Conservation (phyloP, 2,113 vertebrate genomes). For the Misgurnus mizolepis region DNA sequence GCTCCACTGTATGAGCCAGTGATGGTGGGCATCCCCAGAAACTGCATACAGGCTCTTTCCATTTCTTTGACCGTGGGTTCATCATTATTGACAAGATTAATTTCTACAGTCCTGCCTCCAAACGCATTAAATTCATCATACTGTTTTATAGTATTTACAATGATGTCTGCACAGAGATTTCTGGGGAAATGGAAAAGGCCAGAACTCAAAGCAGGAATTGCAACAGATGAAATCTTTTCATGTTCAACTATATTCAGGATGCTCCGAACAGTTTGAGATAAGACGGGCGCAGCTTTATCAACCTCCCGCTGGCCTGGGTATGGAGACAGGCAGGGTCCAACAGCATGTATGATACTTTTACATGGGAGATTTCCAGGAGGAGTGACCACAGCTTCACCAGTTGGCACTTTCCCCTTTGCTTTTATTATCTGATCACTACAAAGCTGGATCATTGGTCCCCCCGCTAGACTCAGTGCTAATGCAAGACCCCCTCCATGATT, state of each 20-base stretch:
- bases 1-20: slow-evolving; percentile 29
- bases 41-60: slow-evolving; percentile 64
- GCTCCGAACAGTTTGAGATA: slow-evolving; percentile 53
- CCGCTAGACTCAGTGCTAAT: slow-evolving; percentile 70
- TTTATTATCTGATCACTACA: slow-evolving; percentile 52
- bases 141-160: slow-evolving; percentile 69
- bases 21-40: slow-evolving; percentile 34
- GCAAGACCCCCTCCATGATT: slow-evolving; percentile 78
- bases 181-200: slow-evolving; percentile 83
- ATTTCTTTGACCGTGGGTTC: slow-evolving; percentile 78
- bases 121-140: background rate
- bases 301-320: fast-evolving
- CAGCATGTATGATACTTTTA: slow-evolving; percentile 80
- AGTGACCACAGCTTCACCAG: slow-evolving; percentile 65
- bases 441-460: slow-evolving; percentile 73
- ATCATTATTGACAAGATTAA: slow-evolving; percentile 81
- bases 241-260: slow-evolving; percentile 58
- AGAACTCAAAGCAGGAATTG: slow-evolving; percentile 90
- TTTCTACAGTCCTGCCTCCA: slow-evolving; percentile 55
- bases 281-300: fast-evolving
- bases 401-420: fast-evolving
- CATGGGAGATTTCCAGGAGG: slow-evolving; percentile 74
- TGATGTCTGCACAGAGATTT: slow-evolving; percentile 70
- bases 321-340: slow-evolving; percentile 68
- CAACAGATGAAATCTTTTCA: slow-evolving; percentile 61